Evolutionary conservation across 2,888 invertebrate species (phyloP), one percentile per base, ranked within the genome.

Genomic region (Nomada fabriciana): DNA sequence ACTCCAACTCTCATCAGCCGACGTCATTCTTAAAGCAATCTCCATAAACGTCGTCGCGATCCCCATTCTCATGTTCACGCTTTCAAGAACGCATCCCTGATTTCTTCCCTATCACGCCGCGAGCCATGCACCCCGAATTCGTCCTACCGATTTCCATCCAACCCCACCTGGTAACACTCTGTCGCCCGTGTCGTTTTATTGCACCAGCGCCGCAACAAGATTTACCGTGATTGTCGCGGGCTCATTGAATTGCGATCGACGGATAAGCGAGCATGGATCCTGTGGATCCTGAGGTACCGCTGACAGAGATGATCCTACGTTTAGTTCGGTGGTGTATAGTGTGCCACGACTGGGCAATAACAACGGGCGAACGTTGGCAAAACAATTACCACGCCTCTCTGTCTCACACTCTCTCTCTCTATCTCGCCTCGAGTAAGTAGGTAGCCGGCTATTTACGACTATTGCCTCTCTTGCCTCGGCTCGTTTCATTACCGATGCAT

Each of bases 401-500:
- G 2, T 25, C 73, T 81, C 55, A 59, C 59, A 25, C 25, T 36
- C 7, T 36, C 36, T 29, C 29, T 36, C 36, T 36, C 36, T 36
- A 5, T 36, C 29, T 29, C 82, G 82, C 60, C 71, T 72, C 84
- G 87, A 84, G 89, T 90, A 91, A 90, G 89, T 85, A 90, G 90
- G 89, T 89, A 89, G 90, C 88, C 68, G 65, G 85, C 85, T 89
- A 89, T 92, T 91, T 90, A 90, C 89, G 91, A 91, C 88, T 91
- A 88, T 89, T 88, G 89, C 89, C 87, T 86, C 80, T 80, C 76
- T 36, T 36, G 74, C 76, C 70, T 47, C 20, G 77, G 76, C 84
- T 88, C 86, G 88, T 91, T 91, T 90, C 90, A 90, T 92, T 91
- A 91, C 79, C 86, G 86, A 89, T 88, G 89, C 89, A 89, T 90